A percentile compares a stretch with the other conserved stretches of the same genome.
Evolutionary conservation across 2,797 vertebrate species (phyloP).

Genomic region (Xerus rutilus): DNA sequence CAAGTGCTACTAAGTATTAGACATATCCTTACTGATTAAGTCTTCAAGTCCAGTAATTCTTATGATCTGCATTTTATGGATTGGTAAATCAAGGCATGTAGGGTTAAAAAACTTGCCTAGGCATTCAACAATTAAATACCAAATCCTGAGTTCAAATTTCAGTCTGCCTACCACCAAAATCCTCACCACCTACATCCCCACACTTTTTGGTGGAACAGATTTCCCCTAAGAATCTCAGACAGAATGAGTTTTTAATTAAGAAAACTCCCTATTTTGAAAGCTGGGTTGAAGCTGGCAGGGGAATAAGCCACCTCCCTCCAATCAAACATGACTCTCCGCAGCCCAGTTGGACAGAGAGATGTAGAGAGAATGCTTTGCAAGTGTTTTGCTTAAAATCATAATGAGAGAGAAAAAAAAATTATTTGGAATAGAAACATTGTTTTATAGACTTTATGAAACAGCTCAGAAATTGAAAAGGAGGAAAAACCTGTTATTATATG

Average conservation of each 20-base stretch:
- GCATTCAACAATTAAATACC: slow-evolving; percentile 12
- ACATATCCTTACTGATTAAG: not conserved
- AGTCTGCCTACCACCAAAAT: not conserved
- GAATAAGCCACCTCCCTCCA: not conserved
- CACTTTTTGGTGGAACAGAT: not conserved
- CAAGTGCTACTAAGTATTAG: not conserved
- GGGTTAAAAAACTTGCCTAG: not conserved
- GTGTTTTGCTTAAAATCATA: slow-evolving; percentile 30
- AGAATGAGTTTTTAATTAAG: not conserved
- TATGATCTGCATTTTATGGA: slow-evolving; percentile 46
- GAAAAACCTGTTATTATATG: not conserved
- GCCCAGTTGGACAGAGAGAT: not conserved
- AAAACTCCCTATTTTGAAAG: not conserved
- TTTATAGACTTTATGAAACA: not conserved
- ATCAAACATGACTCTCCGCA: not conserved
- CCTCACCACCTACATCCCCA: not conserved
- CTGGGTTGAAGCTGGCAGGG: not conserved
- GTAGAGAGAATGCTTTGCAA: not conserved
- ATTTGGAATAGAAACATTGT: slow-evolving; percentile 42
- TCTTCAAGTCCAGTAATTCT: not conserved
- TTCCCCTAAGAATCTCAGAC: not conserved
- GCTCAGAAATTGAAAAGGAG: not conserved
- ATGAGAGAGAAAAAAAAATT: not conserved
- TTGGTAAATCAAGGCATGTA: slow-evolving; percentile 27
- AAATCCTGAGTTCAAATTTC: slow-evolving; percentile 22